These are phyloP conservation scores for Saccopteryx leptura DNA, from an alignment of 2,113 vertebrate species.

Conservation along the genomic window DNA sequence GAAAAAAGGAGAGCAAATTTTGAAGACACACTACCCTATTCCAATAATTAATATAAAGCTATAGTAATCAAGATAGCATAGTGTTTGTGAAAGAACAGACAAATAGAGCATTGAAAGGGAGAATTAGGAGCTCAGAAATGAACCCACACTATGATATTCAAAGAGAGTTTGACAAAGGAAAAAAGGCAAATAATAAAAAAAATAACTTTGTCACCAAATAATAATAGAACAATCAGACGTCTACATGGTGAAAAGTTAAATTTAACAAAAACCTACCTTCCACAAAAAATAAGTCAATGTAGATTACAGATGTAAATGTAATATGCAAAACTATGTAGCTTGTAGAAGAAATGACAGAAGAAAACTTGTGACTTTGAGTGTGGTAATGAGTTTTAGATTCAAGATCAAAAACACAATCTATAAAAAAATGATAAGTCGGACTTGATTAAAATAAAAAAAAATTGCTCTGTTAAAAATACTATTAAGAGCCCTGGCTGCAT, in stretches of 20 bases:
- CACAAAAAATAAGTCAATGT: not conserved
- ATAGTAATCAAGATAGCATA: not conserved
- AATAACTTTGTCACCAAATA: not conserved
- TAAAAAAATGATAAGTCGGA: not conserved
- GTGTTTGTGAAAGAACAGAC: not conserved
- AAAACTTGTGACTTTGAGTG: not conserved
- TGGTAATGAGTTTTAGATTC: not conserved
- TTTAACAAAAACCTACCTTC: not conserved
- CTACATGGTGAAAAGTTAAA: not conserved
- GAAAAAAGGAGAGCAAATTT: not conserved
- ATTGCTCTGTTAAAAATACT: not conserved
- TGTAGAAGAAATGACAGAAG: not conserved
- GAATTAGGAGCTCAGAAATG: not conserved
- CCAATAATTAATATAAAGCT: not conserved
- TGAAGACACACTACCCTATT: not conserved
- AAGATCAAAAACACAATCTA: not conserved
- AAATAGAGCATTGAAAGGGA: not conserved
- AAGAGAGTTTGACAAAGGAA: not conserved
- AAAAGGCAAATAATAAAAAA: not conserved
- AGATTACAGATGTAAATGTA: not conserved
- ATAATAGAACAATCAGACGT: not conserved
- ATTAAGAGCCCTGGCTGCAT: not conserved
- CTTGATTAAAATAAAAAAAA: not conserved
- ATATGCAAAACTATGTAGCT: constrained; percentile 8
- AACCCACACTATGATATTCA: not conserved